Conservation (phyloP, 2,797 vertebrate species). For the Sebastes diploproa region DNA sequence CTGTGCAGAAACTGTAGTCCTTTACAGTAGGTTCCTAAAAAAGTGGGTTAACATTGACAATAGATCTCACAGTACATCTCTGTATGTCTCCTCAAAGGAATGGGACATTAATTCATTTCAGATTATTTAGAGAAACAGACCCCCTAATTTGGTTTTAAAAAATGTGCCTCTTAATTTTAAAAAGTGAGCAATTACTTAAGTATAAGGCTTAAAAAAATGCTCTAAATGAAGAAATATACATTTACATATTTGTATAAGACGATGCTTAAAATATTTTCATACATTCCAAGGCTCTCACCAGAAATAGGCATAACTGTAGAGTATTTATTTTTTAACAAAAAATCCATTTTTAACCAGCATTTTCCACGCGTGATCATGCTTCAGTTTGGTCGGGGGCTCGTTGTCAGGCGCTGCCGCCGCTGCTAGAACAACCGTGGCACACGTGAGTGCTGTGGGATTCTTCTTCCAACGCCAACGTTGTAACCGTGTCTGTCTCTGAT, state of each 20-base stretch:
- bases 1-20: constrained; percentile 14
- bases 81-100: background rate
- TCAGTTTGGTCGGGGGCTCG: background rate
- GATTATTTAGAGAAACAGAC: background rate
- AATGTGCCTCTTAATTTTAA: background rate
- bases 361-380: background rate
- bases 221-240: background rate
- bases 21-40: background rate
- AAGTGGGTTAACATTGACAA: background rate
- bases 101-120: background rate
- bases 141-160: background rate
- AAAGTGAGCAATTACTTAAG: background rate
- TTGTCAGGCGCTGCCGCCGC: constrained; percentile 16
- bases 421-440: constrained; percentile 30
- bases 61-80: background rate
- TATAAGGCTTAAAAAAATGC: background rate
- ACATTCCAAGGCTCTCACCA: constrained; percentile 60
- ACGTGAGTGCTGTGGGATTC: constrained; percentile 1
- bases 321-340: constrained; percentile 50
- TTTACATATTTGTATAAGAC: constrained; percentile 12
- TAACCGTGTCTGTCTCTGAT: background rate
- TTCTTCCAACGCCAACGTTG: background rate
- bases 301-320: constrained; percentile 5
- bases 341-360: constrained; percentile 14
- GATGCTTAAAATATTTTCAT: constrained; percentile 52